A percentile compares a stretch with the other conserved stretches of the same genome.
Evolutionary conservation across 2,888 invertebrate genomes (phyloP).

Genomic region (Anoplius nigerrimus): DNA sequence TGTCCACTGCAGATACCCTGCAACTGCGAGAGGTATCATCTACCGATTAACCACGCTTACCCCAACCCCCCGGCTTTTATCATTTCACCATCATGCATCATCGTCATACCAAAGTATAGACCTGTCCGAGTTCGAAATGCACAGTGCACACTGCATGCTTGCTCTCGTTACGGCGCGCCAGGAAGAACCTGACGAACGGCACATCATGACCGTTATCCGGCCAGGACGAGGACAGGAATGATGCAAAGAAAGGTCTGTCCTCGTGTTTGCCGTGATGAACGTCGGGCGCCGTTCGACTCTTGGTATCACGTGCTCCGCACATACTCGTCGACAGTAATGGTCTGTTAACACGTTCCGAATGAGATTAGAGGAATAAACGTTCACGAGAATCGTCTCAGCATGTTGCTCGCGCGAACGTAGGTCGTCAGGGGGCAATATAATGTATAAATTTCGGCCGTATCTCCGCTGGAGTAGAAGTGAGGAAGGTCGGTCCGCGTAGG

Average conservation of each 20-base stretch:
- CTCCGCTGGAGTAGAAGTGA: not conserved
- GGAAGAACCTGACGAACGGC: too few species aligned
- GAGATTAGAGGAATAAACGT: too few species aligned
- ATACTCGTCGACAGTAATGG: too few species aligned
- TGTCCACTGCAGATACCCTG: slow-evolving; percentile 84
- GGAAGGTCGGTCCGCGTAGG: not conserved
- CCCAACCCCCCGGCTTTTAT: slow-evolving; percentile 35
- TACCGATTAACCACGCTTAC: slow-evolving; percentile 13
- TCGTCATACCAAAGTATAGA: slow-evolving; percentile 12
- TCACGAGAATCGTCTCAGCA: slow-evolving; percentile 20
- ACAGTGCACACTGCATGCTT: slow-evolving; percentile 31
- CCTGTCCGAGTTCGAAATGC: not conserved
- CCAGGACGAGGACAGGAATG: too few species aligned
- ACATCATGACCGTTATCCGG: too few species aligned
- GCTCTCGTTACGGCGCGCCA: not conserved
- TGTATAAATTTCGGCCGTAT: not conserved
- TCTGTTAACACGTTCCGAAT: too few species aligned
- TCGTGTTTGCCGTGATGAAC: too few species aligned
- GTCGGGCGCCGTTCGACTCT: too few species aligned
- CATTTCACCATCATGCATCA: slow-evolving; percentile 36
- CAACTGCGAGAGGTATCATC: slow-evolving; percentile 81
- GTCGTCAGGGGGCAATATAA: too few species aligned
- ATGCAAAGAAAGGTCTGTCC: too few species aligned
- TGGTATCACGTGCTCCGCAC: too few species aligned
- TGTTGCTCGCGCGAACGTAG: slow-evolving; percentile 14